phyloP scores from a whole-genome alignment of 30 jellyfish, hydroid and myxozoan genomes.

The Pseudorhiza aurosa region DNA sequence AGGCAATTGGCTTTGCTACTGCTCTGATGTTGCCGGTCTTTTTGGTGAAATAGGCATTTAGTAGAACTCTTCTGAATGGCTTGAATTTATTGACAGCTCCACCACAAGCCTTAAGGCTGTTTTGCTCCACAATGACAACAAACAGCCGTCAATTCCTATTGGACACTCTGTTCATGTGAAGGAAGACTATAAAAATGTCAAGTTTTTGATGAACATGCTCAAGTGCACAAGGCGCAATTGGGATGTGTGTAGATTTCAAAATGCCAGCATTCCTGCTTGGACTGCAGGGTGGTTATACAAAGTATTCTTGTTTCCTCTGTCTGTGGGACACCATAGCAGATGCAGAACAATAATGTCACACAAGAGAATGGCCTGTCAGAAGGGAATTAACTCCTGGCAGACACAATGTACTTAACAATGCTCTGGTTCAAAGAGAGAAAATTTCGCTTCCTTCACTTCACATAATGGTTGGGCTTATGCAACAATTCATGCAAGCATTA shows the following conservation, averaged over 20 bases:
- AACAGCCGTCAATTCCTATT: too few species aligned
- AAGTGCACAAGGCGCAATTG: not conserved
- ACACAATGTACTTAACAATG: slow-evolving; percentile 14
- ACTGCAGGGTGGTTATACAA: slow-evolving; percentile 41
- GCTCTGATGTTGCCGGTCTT: too few species aligned
- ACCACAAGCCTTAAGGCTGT: too few species aligned
- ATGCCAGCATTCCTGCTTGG: slow-evolving; percentile 21
- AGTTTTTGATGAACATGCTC: too few species aligned
- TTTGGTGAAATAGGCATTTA: too few species aligned
- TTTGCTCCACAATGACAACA: too few species aligned
- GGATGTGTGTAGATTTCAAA: slow-evolving; percentile 5
- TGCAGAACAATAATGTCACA: slow-evolving; percentile 14
- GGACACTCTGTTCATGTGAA: too few species aligned
- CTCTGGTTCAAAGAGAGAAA: slow-evolving; percentile 28
- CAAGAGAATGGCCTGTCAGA: slow-evolving; percentile 40
- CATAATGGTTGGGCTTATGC: slow-evolving; percentile 14
- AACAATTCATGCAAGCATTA: slow-evolving; percentile 8
- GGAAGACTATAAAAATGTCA: too few species aligned
- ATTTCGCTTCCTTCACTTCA: slow-evolving; percentile 25
- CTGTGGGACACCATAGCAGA: slow-evolving; percentile 48
- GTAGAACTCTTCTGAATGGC: too few species aligned
- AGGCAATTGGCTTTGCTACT: too few species aligned
- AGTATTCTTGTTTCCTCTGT: slow-evolving; percentile 29
- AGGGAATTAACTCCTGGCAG: slow-evolving; percentile 31
- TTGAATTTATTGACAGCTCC: not conserved